Conservation (phyloP, 1,140 invertebrate genomes). For the Camponotus floridanus region DNA sequence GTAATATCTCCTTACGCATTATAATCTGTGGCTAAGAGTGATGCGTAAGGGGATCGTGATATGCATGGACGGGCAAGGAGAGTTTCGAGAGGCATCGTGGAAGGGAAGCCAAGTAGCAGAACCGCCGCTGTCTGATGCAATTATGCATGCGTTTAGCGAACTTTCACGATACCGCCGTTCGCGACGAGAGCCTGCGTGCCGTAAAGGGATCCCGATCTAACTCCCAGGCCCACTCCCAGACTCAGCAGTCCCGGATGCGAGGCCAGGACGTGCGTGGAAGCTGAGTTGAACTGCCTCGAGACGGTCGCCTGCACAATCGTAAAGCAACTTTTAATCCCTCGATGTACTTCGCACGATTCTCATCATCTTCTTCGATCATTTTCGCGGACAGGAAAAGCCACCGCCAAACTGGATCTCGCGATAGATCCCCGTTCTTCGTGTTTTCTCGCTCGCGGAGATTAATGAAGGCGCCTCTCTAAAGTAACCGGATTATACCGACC, state of each 20-base stretch:
- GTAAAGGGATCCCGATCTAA: slow-evolving; percentile 68
- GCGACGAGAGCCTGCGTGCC: slow-evolving; percentile 66
- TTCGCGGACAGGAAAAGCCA: not conserved
- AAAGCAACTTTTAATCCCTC: not conserved
- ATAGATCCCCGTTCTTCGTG: slow-evolving; percentile 33
- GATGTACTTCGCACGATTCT: not conserved
- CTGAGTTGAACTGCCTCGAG: slow-evolving; percentile 29
- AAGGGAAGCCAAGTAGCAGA: not conserved
- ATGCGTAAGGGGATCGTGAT: not conserved
- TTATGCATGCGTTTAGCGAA: slow-evolving; percentile 60
- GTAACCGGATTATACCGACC: slow-evolving; percentile 52
- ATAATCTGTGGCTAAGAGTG: not conserved
- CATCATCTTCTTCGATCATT: not conserved
- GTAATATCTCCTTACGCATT: slow-evolving; percentile 15
- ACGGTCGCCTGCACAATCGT: slow-evolving; percentile 18
- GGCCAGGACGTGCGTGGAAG: slow-evolving; percentile 38
- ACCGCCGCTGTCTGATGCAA: not conserved
- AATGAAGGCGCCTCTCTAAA: slow-evolving; percentile 5
- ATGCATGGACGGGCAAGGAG: not conserved
- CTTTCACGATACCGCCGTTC: slow-evolving; percentile 66
- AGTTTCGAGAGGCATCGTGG: not conserved
- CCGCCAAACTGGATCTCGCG: not conserved
- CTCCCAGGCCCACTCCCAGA: slow-evolving; percentile 53
- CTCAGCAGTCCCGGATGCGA: slow-evolving; percentile 34
- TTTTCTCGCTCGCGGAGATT: slow-evolving; percentile 2